Conservation (phyloP, 2,113 vertebrate genomes). For the Halichoerus grypus region DNA sequence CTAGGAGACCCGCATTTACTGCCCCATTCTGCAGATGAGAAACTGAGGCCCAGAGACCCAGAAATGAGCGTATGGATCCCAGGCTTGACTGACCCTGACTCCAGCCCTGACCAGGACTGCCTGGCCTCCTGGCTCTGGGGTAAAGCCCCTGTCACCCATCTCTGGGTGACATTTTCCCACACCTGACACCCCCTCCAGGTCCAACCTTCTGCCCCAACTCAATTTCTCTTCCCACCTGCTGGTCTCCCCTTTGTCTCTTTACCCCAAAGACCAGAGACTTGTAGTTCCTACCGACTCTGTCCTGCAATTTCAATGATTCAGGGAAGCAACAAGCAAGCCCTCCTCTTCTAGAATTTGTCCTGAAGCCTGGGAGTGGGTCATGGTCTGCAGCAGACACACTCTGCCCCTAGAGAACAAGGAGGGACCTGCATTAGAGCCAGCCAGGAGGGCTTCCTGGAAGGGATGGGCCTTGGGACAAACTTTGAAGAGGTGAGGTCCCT, state of each 20-base stretch:
- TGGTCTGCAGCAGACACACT: neutral
- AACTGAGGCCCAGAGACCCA: neutral
- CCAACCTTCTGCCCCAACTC: neutral
- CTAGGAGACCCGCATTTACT: no score
- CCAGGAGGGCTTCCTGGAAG: conserved; percentile 39
- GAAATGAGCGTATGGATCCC: no score
- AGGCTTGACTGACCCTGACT: neutral
- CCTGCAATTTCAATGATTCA: neutral
- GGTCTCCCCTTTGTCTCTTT: neutral
- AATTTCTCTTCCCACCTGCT: neutral
- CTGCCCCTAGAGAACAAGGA: accelerated
- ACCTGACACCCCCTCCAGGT: neutral
- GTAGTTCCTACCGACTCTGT: neutral
- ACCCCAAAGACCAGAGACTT: neutral
- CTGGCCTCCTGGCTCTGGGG: accelerated
- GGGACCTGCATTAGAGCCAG: neutral
- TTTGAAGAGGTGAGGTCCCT: neutral
- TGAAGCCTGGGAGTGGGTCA: neutral
- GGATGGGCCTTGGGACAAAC: neutral
- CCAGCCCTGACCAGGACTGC: neutral
- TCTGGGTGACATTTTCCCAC: neutral
- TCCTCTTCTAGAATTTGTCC: neutral
- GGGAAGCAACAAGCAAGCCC: neutral
- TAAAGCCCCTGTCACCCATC: neutral
- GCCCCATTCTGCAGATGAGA: neutral